Conservation (phyloP, 2,888 invertebrate genomes). For the Agrenia bidenticulata region DNA sequence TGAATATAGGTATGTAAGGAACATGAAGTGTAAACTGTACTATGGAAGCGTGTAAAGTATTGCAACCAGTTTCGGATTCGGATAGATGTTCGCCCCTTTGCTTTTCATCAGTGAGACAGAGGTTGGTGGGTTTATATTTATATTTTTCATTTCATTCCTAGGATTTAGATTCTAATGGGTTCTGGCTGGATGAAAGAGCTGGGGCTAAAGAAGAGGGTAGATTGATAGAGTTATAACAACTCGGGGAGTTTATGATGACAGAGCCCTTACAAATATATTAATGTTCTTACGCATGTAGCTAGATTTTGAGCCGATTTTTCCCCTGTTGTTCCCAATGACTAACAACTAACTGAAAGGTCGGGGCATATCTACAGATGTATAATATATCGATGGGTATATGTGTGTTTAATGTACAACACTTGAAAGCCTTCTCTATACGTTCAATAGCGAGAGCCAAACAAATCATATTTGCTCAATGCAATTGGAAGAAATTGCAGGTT, state of each 20-base stretch:
- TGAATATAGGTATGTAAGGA: no score
- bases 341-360: no score
- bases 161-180: conserved; percentile 13
- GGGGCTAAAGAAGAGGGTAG: background rate
- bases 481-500: conserved; percentile 23
- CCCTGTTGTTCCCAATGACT: no score
- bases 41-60: no score
- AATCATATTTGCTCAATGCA: conserved; percentile 21
- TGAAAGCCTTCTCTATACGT: background rate
- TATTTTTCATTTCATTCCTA: conserved; percentile 4
- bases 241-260: background rate
- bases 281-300: no score
- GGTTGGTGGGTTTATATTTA: background rate
- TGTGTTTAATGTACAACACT: no score
- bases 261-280: conserved; percentile 7
- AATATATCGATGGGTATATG: no score
- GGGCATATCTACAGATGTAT: no score
- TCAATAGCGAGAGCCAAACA: conserved; percentile 9
- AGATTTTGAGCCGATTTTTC: background rate
- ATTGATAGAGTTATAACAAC: conserved; percentile 1
- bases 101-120: background rate
- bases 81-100: conserved; percentile 4
- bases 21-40: no score
- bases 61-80: no score
- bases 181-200: background rate